Conservation (phyloP, 2,113 vertebrate species). For the Coregonus clupeaformis region DNA sequence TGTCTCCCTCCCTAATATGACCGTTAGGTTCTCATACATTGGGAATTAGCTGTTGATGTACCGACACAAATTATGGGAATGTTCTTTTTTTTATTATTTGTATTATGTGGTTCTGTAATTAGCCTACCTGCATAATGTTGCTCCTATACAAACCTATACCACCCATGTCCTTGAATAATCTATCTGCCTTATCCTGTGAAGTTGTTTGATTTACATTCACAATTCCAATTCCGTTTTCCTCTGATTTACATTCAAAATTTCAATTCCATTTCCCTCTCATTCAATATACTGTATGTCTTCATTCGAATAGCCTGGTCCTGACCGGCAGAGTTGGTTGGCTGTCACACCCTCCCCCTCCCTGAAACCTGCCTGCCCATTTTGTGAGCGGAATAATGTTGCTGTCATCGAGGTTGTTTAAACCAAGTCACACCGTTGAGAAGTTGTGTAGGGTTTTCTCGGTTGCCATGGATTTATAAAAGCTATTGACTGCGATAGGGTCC, state of each 20-base stretch:
- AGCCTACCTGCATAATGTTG: no score
- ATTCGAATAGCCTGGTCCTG: neutral
- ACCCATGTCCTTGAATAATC: no score
- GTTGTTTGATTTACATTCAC: neutral
- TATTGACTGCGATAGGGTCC: slow-evolving; percentile 69
- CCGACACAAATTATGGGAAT: no score
- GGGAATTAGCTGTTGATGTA: no score
- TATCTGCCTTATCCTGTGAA: neutral
- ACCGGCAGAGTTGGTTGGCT: neutral
- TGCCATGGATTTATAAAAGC: slow-evolving; percentile 74
- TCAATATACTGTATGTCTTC: neutral
- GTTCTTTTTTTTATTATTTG: no score
- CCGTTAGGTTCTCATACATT: no score
- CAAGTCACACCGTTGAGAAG: slow-evolving; percentile 71
- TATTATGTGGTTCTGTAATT: no score
- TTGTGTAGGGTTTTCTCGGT: slow-evolving; percentile 68
- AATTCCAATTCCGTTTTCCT: no score
- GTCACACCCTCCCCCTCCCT: neutral
- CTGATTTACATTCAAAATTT: neutral
- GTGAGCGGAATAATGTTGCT: slow-evolving; percentile 61
- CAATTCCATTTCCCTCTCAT: neutral
- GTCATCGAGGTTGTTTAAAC: slow-evolving; percentile 62
- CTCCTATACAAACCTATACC: no score
- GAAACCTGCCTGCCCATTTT: slow-evolving; percentile 46
- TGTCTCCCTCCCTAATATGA: no score